Percentiles rank a stretch among this genome's conserved stretches.
phyloP scores from a whole-genome alignment of 2,888 invertebrate genomes.

The Limenitis camilla region DNA sequence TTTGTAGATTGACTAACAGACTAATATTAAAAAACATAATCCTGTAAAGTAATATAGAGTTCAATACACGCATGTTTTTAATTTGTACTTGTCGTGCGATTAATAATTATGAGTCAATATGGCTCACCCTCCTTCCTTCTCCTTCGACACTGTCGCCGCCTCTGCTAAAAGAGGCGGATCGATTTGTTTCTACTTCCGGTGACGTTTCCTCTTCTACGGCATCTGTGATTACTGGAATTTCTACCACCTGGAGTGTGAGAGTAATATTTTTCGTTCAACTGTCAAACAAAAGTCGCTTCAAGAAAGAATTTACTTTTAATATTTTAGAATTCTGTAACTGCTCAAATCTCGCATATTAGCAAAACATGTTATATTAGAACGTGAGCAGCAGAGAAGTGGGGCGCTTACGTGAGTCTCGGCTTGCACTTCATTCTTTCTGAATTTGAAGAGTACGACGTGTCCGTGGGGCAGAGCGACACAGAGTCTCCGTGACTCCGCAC shows the following conservation, averaged over 20 bases:
- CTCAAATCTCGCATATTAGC: not conserved
- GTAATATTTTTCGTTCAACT: not conserved
- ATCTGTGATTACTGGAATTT: slow-evolving; percentile 85
- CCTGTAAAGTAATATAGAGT: too few relatives aligned
- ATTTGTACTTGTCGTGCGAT: not conserved
- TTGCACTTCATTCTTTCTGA: slow-evolving; percentile 91
- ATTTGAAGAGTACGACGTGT: slow-evolving; percentile 96
- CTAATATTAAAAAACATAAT: too few relatives aligned
- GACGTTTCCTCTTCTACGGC: slow-evolving; percentile 86
- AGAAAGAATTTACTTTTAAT: not conserved
- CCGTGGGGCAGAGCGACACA: slow-evolving; percentile 93
- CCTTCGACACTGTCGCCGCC: slow-evolving; percentile 38
- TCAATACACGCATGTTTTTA: too few relatives aligned
- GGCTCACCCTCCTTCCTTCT: slow-evolving; percentile 46
- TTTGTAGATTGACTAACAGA: too few relatives aligned
- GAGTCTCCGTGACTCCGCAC: slow-evolving; percentile 90
- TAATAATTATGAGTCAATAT: not conserved
- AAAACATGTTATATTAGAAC: not conserved
- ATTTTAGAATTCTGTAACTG: too few relatives aligned
- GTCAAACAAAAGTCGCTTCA: not conserved
- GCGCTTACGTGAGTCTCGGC: slow-evolving; percentile 84
- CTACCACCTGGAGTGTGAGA: slow-evolving; percentile 77
- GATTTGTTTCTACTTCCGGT: slow-evolving; percentile 83
- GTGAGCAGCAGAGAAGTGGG: not conserved
- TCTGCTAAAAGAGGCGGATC: slow-evolving; percentile 56